phyloP scores from a whole-genome alignment of 2,797 vertebrate genomes.

The Manis javanica region DNA sequence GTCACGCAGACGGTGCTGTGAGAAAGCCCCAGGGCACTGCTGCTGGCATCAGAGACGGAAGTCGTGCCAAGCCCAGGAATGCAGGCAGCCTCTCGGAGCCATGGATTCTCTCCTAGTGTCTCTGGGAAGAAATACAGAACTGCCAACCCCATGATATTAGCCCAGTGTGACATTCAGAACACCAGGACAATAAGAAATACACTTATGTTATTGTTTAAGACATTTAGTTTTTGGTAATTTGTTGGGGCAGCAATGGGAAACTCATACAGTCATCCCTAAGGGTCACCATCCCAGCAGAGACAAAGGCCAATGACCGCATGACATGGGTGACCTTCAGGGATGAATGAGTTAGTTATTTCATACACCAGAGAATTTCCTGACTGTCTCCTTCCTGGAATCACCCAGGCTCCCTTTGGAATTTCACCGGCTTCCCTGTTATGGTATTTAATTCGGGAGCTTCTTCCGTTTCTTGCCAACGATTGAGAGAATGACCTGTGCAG shows the following conservation, averaged over 20 bases:
- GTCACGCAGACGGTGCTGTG: background rate
- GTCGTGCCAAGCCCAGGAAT: background rate
- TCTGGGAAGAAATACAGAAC: background rate
- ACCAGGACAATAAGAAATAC: background rate
- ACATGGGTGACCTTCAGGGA: background rate
- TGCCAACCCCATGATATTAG: background rate
- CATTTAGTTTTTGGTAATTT: background rate
- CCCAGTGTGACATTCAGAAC: background rate
- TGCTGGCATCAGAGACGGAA: background rate
- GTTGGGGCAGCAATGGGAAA: background rate
- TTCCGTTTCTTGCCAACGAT: background rate
- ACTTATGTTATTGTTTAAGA: background rate
- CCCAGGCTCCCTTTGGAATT: background rate
- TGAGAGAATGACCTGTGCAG: background rate
- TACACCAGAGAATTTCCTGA: background rate
- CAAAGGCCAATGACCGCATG: background rate
- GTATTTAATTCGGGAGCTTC: background rate
- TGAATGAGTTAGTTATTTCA: background rate
- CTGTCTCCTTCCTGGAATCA: background rate
- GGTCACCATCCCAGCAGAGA: background rate
- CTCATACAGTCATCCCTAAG: background rate
- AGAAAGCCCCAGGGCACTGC: background rate
- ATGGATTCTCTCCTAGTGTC: background rate
- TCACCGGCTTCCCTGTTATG: background rate
- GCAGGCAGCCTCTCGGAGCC: background rate